Base-by-base conservation (phyloP, 1,140 invertebrate species). In the Caerostris extrusa region DNA sequence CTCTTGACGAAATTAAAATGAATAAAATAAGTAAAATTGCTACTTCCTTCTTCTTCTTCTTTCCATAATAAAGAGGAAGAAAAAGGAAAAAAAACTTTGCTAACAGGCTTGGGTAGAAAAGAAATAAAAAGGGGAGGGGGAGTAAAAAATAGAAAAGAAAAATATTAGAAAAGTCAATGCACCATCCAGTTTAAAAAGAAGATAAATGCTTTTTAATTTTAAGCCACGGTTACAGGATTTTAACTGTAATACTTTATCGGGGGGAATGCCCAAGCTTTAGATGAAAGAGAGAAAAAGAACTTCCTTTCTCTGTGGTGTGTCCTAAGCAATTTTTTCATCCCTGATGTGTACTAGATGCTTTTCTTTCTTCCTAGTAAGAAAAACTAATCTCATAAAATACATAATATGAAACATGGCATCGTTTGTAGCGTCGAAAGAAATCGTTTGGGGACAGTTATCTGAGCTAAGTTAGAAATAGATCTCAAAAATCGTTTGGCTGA, bases 201-300 rank as follows among this genome's bases (percentile, higher is more conserved):
- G 83, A 86, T 86, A 86, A 86, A 86, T 86, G 83, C 83, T 86
- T 86, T n/a, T 86, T 86, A 86, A 86, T 86, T 86, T 86, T 86
- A 86, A 86, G 83, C 83, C 83, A 60, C 5, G n/a, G 83, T 58
- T 86, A 86, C 55, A 53, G 57, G 57, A 19, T 58, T 86, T 86
- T 58, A 86, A 86, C 83, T 10, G 17, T 86, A 58, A 86, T 86
- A 86, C 83, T 14, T 86, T 86, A 86, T 86, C 55, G 34, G 14
- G 34, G 14, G 77, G 77, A 53, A 82, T 67, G n/a, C 61, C n/a
- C 17, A 3, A n/a, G 17, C 61, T 67, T 67, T 4, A 67, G n/a
- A 67, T 17, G 61, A 82, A n/a, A 50, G 7, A 82, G 50, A 34
- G 12, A 14, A 53, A 82, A 67, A 67, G n/a, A 67, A 67, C 12